Conservation (phyloP, 2,797 vertebrate genomes). For the Tapera naevia region DNA sequence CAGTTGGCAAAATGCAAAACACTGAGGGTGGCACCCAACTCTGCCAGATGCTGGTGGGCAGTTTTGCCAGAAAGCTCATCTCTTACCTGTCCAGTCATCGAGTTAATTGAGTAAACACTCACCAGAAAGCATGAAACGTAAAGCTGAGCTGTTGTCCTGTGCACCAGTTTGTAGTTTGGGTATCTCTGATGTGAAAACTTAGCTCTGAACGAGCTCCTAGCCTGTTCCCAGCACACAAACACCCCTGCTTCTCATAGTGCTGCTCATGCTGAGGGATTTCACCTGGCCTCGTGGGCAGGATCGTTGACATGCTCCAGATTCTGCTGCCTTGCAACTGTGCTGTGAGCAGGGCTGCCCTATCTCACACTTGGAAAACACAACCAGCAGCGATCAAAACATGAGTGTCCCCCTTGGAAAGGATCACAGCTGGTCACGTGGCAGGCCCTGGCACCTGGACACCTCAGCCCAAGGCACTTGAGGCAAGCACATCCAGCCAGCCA, state of each 20-base stretch:
- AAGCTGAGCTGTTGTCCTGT: background rate
- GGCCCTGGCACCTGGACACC: background rate
- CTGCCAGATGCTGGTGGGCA: background rate
- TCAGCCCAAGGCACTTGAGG: rapidly evolving
- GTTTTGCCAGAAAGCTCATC: background rate
- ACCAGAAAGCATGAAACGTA: background rate
- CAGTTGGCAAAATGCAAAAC: background rate
- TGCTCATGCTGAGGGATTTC: background rate
- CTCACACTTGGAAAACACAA: background rate
- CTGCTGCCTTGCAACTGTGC: rapidly evolving
- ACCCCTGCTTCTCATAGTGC: background rate
- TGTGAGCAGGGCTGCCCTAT: background rate
- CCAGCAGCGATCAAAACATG: background rate
- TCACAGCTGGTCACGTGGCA: rapidly evolving
- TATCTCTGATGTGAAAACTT: background rate
- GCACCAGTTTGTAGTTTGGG: background rate
- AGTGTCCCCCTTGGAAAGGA: rapidly evolving
- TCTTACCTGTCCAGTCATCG: background rate
- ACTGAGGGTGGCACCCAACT: background rate
- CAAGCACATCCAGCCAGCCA: rapidly evolving
- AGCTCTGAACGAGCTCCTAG: background rate
- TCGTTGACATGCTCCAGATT: rapidly evolving
- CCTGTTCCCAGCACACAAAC: background rate
- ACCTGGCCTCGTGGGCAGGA: rapidly evolving
- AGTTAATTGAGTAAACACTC: background rate